A percentile compares a stretch with the other conserved stretches of the same genome.
These are phyloP conservation scores for Hirtodrosophila cameraria DNA, from an alignment of 2,888 invertebrate species.

Conservation along the genomic window DNA sequence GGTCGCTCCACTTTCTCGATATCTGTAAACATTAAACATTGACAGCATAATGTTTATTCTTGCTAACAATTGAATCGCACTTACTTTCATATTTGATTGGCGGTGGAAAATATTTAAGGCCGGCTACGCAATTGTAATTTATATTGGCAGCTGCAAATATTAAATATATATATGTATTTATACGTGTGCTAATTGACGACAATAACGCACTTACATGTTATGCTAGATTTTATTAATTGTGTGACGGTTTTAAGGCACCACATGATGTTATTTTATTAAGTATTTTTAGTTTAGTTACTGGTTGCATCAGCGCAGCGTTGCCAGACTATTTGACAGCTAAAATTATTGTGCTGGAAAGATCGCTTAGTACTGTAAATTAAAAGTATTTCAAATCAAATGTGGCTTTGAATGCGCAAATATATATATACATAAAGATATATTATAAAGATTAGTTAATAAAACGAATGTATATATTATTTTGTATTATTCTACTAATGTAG, in stretches of 20 bases:
- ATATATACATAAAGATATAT: neutral
- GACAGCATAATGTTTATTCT: no score
- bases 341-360: no score
- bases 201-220: slow-evolving; percentile 34
- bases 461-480: neutral
- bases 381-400: no score
- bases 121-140: slow-evolving; percentile 79
- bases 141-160: slow-evolving; percentile 48
- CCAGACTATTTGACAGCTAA: slow-evolving; percentile 22
- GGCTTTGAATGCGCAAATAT: neutral
- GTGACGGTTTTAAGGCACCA: slow-evolving; percentile 49
- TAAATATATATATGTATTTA: neutral
- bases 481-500: neutral
- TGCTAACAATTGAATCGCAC: neutral
- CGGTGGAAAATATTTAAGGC: slow-evolving; percentile 89
- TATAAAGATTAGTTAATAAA: neutral
- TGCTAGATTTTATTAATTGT: slow-evolving; percentile 50
- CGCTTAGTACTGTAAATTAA: no score
- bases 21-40: slow-evolving; percentile 86
- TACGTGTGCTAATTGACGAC: neutral
- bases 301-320: slow-evolving; percentile 60
- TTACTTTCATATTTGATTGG: slow-evolving; percentile 85
- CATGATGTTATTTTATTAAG: slow-evolving; percentile 45
- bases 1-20: slow-evolving; percentile 89
- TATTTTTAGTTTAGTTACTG: slow-evolving; percentile 19